Evolutionary conservation across 2,113 vertebrate species (phyloP).

Genomic region (Catharus fuscescens): DNA sequence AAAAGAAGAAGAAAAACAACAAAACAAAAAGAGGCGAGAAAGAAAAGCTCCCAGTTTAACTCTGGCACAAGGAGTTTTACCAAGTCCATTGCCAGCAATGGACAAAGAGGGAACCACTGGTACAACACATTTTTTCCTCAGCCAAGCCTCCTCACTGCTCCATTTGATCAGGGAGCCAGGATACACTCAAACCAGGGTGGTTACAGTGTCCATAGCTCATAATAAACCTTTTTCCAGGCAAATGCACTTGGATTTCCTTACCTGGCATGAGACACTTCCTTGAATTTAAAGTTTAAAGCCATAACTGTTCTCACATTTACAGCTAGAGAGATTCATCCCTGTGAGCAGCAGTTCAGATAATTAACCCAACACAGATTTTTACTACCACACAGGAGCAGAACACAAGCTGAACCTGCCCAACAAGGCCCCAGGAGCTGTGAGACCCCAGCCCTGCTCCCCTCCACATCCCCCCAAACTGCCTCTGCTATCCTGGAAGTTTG

Average conservation of each 20-base stretch:
- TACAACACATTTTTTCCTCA: conserved; percentile 13
- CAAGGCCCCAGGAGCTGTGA: neutral
- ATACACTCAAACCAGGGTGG: neutral
- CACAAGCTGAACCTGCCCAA: neutral
- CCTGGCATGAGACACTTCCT: neutral
- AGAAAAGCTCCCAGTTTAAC: conserved; percentile 66
- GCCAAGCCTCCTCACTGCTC: conserved; percentile 25
- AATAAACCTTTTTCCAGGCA: neutral
- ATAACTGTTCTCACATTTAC: neutral
- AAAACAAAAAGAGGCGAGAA: neutral
- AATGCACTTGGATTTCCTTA: neutral
- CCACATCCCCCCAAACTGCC: neutral
- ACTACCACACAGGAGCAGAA: neutral
- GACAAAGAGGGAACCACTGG: conserved; percentile 63
- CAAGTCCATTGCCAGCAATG: conserved; percentile 80
- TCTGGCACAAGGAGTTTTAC: conserved; percentile 68
- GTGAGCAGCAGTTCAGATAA: neutral
- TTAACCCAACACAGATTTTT: neutral
- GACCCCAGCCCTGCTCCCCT: neutral
- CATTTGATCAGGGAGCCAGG: conserved; percentile 10
- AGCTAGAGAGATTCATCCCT: neutral
- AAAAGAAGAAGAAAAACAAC: neutral
- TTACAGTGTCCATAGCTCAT: neutral
- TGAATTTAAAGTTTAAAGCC: neutral
- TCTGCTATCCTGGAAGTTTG: neutral